A percentile compares a stretch with the other conserved stretches of the same genome.
Conservation (phyloP, 2,888 invertebrate genomes). For the Aphrophora alni region DNA sequence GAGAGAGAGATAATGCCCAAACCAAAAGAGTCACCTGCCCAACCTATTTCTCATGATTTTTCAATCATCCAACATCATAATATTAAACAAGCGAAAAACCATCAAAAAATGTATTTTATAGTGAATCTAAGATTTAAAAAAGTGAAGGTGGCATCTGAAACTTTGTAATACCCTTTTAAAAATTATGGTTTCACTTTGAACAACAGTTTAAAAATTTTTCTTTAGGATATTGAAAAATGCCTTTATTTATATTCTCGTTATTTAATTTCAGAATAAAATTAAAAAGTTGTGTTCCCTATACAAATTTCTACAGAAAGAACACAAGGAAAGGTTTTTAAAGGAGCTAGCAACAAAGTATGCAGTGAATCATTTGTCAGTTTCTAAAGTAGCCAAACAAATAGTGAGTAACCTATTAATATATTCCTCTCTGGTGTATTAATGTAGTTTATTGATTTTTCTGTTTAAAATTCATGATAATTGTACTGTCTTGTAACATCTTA, state of each 20-base stretch:
- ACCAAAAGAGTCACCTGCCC: too few relatives aligned
- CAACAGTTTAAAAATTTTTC: neutral
- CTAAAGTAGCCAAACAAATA: constrained; percentile 56
- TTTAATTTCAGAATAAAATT: constrained; percentile 56
- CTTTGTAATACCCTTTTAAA: neutral
- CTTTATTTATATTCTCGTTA: neutral
- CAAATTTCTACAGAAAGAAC: constrained; percentile 50
- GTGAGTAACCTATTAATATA: constrained; percentile 40
- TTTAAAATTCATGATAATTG: neutral
- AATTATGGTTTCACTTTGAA: neutral
- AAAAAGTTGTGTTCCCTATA: constrained; percentile 56
- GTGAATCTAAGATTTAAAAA: too few relatives aligned
- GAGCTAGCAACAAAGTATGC: constrained; percentile 58
- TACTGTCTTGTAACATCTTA: constrained; percentile 25
- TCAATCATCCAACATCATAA: too few relatives aligned
- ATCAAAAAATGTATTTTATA: too few relatives aligned
- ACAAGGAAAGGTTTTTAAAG: constrained; percentile 57
- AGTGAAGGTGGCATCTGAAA: too few relatives aligned
- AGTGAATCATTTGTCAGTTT: constrained; percentile 58
- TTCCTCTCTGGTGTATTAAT: neutral
- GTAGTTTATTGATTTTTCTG: neutral
- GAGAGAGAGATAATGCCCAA: too few relatives aligned
- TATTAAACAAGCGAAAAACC: too few relatives aligned
- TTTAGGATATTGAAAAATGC: neutral
- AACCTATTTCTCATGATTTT: too few relatives aligned